Percentiles rank a stretch among this genome's conserved stretches.
Conservation (phyloP, 2,888 invertebrate species). For the Cetonia aurata region DNA sequence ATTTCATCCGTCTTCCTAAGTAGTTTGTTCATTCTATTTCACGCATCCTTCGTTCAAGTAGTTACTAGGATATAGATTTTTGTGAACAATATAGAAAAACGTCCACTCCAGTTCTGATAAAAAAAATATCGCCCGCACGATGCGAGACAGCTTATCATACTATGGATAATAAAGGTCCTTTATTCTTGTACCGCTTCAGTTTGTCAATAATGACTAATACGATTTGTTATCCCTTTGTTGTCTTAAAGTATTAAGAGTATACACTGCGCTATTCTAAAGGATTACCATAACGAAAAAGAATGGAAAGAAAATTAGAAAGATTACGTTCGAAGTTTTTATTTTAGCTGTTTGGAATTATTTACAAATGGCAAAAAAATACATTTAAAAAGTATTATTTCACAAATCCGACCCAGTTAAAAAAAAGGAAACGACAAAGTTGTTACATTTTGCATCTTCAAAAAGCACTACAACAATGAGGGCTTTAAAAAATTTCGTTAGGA, state of each 20-base stretch:
- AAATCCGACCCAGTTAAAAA: no score
- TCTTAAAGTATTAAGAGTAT: background rate
- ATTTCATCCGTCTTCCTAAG: no score
- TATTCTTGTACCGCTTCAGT: background rate
- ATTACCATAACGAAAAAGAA: slow-evolving; percentile 1
- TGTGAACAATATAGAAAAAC: background rate
- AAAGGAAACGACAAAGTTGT: no score
- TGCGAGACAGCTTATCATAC: background rate
- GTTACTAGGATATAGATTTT: background rate
- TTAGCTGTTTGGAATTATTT: background rate
- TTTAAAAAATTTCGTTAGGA: no score
- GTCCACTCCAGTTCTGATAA: background rate
- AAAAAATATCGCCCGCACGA: background rate
- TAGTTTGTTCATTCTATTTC: no score
- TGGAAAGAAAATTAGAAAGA: background rate
- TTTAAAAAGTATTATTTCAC: no score
- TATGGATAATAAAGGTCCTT: slow-evolving; percentile 1
- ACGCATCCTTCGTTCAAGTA: no score
- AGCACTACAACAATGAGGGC: no score
- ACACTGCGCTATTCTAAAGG: background rate
- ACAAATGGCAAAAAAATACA: no score
- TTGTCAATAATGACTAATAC: slow-evolving; percentile 13
- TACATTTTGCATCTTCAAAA: no score
- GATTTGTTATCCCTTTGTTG: slow-evolving; percentile 7
- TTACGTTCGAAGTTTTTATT: slow-evolving; percentile 1